Evolutionary conservation across 2,797 vertebrate species (phyloP), one percentile per base, ranked within the genome.

Genomic region (Xiphophorus birchmanni): DNA sequence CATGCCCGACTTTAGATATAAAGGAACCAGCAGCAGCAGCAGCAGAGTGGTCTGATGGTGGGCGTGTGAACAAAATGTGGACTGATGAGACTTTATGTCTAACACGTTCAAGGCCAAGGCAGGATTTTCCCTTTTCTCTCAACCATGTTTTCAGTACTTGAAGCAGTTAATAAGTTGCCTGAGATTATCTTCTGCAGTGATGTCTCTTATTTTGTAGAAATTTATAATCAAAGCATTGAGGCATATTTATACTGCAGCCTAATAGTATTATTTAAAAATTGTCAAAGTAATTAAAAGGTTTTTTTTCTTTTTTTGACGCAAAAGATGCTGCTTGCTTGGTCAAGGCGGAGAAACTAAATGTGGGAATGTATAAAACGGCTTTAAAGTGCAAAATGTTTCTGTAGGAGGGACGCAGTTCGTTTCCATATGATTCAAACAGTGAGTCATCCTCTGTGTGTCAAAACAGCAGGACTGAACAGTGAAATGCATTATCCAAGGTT

Each of bases 1-100:
- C 95, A 95, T 98, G 97, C 98, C 98, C 0, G 97, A 99, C 85
- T 98, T 99, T 88, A 95, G 94, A 84, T 93, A 94, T 86, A 96
- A 96, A 85, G 93, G 92, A 76, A 48, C 81, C 4, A 86, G 80
- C 78, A 88, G 90, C 52, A 91, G 89, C 50, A 91, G 90, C 44
- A 91, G 88, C 8, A 92, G 89, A 71, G 86, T 94, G 0, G 91
- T 88, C 75, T 95, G 88, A 95, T 23, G 48, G 2, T 48, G 21
- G 21, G 29, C 6, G 2, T 67, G 10, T 29, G 0, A 71, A 6
- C 74, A 80, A 80, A 71, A n/a, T 48, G 67, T 42, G 78, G 82
- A 82, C 50, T 1, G 23, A 83, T 63, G 35, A 48, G 75, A 74
- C 42, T 83, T 37, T 29, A 71, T n/a, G 44, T 76, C n/a, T 26